Conservation (phyloP, 30 jellyfish, hydroid and myxozoan genomes). For the Phacellophora camtschatica region DNA sequence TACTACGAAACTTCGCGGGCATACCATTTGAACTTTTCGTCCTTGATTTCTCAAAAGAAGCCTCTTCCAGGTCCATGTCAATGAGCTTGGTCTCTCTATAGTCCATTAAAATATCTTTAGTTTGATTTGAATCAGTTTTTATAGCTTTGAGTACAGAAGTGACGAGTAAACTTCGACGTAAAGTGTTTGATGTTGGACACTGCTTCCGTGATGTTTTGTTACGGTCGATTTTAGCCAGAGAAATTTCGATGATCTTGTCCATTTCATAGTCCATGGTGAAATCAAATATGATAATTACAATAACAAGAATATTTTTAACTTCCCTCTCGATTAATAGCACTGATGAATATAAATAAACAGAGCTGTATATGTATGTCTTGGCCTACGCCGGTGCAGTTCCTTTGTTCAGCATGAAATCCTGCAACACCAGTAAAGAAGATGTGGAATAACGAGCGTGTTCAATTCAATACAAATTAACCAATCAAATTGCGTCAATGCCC, state of each 20-base stretch:
- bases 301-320: not conserved
- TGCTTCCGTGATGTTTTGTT: slow-evolving; percentile 53
- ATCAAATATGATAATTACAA: no score
- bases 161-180: slow-evolving; percentile 67
- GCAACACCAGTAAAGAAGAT: slow-evolving; percentile 45
- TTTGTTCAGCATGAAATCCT: slow-evolving; percentile 33
- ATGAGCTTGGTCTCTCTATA: slow-evolving; percentile 64
- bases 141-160: slow-evolving; percentile 67
- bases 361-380: no score
- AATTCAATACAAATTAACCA: slow-evolving; percentile 47
- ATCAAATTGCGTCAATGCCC: not conserved
- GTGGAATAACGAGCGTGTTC: slow-evolving; percentile 62
- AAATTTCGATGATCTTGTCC: slow-evolving; percentile 39
- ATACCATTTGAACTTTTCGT: not conserved
- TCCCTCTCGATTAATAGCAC: no score
- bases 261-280: slow-evolving; percentile 60
- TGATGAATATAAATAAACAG: no score
- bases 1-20: not conserved
- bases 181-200: slow-evolving; percentile 36
- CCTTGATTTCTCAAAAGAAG: slow-evolving; percentile 6
- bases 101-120: slow-evolving; percentile 46
- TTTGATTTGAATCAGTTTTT: slow-evolving; percentile 35
- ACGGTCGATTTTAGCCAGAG: slow-evolving; percentile 71
- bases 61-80: slow-evolving; percentile 65
- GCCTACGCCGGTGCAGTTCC: no score